phyloP scores from a whole-genome alignment of 2,113 vertebrate species.

The Myrmecophaga tridactyla region DNA sequence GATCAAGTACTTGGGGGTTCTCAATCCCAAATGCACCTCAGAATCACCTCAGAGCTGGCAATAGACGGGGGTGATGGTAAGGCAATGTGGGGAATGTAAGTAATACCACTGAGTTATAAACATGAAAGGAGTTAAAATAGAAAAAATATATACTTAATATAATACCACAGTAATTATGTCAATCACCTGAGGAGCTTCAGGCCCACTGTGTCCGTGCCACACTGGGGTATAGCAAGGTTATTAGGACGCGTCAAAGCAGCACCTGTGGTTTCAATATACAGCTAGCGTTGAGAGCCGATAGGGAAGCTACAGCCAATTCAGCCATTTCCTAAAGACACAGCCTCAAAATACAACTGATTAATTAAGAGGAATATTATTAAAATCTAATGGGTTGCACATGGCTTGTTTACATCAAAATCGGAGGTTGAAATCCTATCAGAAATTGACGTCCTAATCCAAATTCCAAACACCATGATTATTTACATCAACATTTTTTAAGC shows the following conservation, averaged over 20 bases:
- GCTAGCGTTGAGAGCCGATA: not conserved
- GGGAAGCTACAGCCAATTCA: not conserved
- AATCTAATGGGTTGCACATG: not conserved
- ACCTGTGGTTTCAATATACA: not conserved
- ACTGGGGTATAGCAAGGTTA: not conserved
- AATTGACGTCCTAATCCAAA: constrained; percentile 1
- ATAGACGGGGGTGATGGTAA: too few species aligned
- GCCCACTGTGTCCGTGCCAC: not conserved
- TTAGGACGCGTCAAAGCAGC: not conserved
- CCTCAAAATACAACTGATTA: constrained; percentile 35
- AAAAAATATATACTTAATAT: too few species aligned
- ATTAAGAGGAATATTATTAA: constrained; percentile 23
- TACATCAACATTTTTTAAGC: constrained; percentile 43
- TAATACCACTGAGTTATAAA: too few species aligned
- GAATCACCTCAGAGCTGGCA: not conserved
- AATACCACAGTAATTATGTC: too few species aligned
- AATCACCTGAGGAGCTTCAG: not conserved
- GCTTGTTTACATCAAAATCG: constrained; percentile 37
- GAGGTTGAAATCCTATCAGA: not conserved
- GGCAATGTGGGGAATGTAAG: too few species aligned
- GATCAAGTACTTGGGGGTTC: not conserved
- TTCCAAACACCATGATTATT: constrained; percentile 16
- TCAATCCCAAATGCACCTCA: not conserved
- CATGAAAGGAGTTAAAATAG: too few species aligned
- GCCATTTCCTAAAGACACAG: not conserved